phyloP scores from a whole-genome alignment of 2,113 vertebrate species.

The Erinaceus europaeus region DNA sequence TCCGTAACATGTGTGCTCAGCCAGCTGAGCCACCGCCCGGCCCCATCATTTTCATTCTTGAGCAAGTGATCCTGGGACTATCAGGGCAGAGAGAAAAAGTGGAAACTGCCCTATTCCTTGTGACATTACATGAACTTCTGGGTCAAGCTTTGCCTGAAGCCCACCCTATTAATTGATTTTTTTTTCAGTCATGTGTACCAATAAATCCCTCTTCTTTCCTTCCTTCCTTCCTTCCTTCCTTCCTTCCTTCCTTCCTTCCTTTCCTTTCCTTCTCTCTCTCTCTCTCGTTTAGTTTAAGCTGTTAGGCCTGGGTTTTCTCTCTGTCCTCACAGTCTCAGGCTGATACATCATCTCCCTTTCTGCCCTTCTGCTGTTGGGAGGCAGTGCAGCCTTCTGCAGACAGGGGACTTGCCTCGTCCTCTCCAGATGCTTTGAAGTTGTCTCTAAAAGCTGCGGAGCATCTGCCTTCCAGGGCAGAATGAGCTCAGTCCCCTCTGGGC shows the following conservation, averaged over 20 bases:
- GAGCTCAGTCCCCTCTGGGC: no score
- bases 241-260: no score
- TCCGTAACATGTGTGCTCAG: no score
- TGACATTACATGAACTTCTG: background rate
- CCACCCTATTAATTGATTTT: background rate
- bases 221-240: no score
- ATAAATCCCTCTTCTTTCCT: background rate
- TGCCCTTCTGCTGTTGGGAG: background rate
- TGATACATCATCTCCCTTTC: background rate
- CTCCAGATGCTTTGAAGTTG: background rate
- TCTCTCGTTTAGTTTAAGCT: background rate
- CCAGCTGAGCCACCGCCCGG: no score
- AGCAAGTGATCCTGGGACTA: background rate
- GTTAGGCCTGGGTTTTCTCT: background rate
- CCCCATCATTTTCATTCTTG: background rate
- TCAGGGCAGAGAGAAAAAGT: background rate
- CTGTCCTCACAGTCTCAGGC: background rate
- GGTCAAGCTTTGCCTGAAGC: constrained; percentile 28
- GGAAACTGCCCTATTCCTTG: background rate
- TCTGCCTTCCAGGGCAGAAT: background rate
- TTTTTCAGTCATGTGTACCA: background rate
- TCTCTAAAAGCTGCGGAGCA: background rate
- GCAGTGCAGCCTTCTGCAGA: background rate
- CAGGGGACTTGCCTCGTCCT: background rate
- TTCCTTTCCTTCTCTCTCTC: no score